Base-by-base conservation (phyloP, 2,888 invertebrate species). In the Lordiphosa andalusiaca region DNA sequence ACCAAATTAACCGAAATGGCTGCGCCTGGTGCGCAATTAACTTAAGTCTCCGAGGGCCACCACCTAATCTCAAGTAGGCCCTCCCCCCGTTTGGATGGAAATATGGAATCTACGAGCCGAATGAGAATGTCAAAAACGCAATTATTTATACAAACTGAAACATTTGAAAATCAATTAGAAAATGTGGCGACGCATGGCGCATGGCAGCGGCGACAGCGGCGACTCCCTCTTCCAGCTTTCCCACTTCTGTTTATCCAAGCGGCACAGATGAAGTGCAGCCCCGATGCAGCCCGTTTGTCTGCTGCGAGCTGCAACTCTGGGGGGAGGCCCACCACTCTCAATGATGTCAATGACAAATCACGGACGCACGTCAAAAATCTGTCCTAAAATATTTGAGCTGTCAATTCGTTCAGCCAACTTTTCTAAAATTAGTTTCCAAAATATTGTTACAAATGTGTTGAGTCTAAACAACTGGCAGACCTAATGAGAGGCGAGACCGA, bases 291-390 rank as follows among this genome's bases (percentile, higher is more conserved):
- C 83, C 73, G 80, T 59, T 80, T 77, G 83, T 75, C 83, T 80
- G n/a, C n/a, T n/a, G n/a, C n/a, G n/a, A n/a, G n/a, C n/a, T n/a
- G n/a, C n/a, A n/a, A n/a, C n/a, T n/a, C n/a, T n/a, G n/a, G n/a
- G 68, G 60, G 54, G 68, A 57, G 40, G 30, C 16, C 38, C 21
- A 21, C 21, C 19, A 39, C 46, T 55, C 13, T 44, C 30, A 84
- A 87, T 82, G 78, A 87, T 84, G 86, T 87, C 87, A 87, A 87
- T 87, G 87, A 87, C 87, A 87, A 87, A 87, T 87, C 87, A 86
- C 87, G 84, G 69, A 73, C 84, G 75, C 85, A 87, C 86, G 87
- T 87, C 87, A 87, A 87, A 87, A 87, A 85, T 87, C 85, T 82
- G 77, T 78, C 76, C 78, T 74, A 72, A 86, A 84, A 87, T 87